Conservation (phyloP, 2,797 vertebrate species). For the Molossus molossus region DNA sequence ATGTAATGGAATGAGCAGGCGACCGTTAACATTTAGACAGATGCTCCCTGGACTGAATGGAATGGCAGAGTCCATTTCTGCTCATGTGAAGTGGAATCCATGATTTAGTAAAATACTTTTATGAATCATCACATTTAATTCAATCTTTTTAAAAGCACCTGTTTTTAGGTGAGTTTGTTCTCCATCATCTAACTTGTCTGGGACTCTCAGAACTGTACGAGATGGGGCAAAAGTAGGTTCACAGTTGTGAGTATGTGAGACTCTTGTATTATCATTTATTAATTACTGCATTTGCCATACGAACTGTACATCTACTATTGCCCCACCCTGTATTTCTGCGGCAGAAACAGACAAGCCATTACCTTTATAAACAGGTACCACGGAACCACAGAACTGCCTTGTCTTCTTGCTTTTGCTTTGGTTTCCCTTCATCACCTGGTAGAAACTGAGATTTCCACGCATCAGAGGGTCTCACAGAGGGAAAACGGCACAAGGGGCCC, state of each 20-base stretch:
- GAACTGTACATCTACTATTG: not conserved
- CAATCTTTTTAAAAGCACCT: not conserved
- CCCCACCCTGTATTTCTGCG: not conserved
- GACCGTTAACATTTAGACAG: conserved; percentile 86
- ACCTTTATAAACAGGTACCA: not conserved
- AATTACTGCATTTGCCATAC: not conserved
- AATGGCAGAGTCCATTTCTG: conserved; percentile 88
- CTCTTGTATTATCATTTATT: not conserved
- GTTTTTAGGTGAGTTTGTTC: not conserved
- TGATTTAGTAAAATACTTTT: not conserved
- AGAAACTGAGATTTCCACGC: not conserved
- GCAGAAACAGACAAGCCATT: not conserved
- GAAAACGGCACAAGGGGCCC: not conserved
- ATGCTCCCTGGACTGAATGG: conserved; percentile 90
- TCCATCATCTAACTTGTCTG: not conserved
- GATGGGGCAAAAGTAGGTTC: not conserved
- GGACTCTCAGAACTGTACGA: not conserved
- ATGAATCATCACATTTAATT: not conserved
- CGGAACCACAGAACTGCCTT: not conserved
- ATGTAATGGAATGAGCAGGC: conserved; percentile 91
- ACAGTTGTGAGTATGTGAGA: not conserved
- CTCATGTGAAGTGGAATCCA: not conserved
- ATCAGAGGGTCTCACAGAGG: not conserved
- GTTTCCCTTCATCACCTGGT: not conserved
- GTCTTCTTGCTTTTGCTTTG: not conserved